These are phyloP conservation scores for Pomphorhynchus laevis DNA, from an alignment of 1,140 invertebrate genomes.

Conservation along the genomic window DNA sequence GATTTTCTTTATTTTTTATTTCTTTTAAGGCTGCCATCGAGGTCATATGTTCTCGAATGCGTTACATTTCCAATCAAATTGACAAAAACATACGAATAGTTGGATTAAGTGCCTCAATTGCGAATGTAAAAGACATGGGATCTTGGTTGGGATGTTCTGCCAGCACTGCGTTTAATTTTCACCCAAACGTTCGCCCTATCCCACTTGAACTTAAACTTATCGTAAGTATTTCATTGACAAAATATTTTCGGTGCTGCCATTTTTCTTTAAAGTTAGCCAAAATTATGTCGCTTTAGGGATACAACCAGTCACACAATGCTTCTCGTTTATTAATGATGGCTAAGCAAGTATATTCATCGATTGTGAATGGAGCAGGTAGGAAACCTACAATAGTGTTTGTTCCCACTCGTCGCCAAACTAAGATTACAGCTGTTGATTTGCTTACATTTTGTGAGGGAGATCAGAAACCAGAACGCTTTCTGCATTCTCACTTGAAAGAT, in stretches of 20 bases:
- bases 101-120: conserved; percentile 60
- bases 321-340: conserved; percentile 76
- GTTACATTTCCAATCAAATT: conserved; percentile 80
- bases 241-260: neutral
- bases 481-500: conserved; percentile 30
- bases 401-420: conserved; percentile 55
- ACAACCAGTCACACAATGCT: conserved; percentile 82
- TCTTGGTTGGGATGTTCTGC: conserved; percentile 77
- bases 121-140: conserved; percentile 65
- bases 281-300: conserved; percentile 28
- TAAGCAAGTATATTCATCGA: conserved; percentile 72
- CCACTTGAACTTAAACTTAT: conserved; percentile 72
- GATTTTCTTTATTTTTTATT: neutral
- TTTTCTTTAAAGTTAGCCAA: neutral
- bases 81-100: conserved; percentile 59
- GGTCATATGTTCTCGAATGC: conserved; percentile 73
- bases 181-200: conserved; percentile 69
- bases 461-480: conserved; percentile 32
- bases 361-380: conserved; percentile 43
- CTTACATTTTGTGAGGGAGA: conserved; percentile 62
- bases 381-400: conserved; percentile 85
- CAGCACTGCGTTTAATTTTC: conserved; percentile 79
- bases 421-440: conserved; percentile 65
- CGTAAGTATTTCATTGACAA: conserved; percentile 12
- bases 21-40: conserved; percentile 40